Percentiles rank a stretch among this genome's conserved stretches.
Evolutionary conservation across 2,113 vertebrate genomes (phyloP).

Genomic region (Lepus europaeus): DNA sequence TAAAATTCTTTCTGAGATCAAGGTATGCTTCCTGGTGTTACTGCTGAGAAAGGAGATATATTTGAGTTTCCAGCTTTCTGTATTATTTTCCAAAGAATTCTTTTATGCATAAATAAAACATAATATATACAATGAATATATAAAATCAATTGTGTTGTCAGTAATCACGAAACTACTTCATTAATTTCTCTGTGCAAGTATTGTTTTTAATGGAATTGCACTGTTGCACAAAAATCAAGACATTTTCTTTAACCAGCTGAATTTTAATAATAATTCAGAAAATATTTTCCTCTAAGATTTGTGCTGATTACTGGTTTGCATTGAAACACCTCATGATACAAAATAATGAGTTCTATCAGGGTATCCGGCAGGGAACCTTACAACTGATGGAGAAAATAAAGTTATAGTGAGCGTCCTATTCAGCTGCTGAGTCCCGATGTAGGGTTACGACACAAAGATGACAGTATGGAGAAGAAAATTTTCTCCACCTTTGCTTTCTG

Average conservation of each 20-base stretch:
- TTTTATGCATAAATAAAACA: not conserved
- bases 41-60: not conserved
- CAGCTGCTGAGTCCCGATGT: not conserved
- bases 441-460: constrained; percentile 32
- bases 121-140: not conserved
- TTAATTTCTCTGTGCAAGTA: not conserved
- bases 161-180: not conserved
- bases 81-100: not conserved
- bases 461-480: not conserved
- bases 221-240: not conserved
- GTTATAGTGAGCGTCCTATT: not conserved
- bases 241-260: not conserved
- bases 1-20: not conserved
- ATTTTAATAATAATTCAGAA: constrained; percentile 25
- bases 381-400: not conserved
- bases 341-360: not conserved
- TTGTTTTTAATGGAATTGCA: not conserved
- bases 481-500: not conserved
- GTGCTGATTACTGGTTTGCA: not conserved
- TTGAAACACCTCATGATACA: not conserved
- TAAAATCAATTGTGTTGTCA: not conserved
- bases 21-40: not conserved
- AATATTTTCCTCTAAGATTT: not conserved
- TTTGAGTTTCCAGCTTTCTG: not conserved
- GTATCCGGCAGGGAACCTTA: not conserved